A percentile compares a stretch with the other conserved stretches of the same genome.
Evolutionary conservation across 2,113 vertebrate species (phyloP).

Genomic region (Phylloscopus whistleri): DNA sequence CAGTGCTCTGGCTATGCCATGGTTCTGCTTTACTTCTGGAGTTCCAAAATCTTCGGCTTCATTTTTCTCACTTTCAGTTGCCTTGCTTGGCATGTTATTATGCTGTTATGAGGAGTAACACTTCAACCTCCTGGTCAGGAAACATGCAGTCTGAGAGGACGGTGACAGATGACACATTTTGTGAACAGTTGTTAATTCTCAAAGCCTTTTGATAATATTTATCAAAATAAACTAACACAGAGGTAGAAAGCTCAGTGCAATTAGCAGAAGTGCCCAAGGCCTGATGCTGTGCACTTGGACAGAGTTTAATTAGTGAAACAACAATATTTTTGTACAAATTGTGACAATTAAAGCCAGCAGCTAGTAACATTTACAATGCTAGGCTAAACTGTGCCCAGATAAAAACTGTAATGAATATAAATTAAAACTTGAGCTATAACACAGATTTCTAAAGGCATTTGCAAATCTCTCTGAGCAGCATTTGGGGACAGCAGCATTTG

Average conservation of each 20-base stretch:
- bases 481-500: neutral
- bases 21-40: neutral
- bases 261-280: neutral
- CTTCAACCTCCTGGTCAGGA: neutral
- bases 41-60: neutral
- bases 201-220: slow-evolving; percentile 6
- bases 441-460: neutral
- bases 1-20: neutral
- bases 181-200: neutral
- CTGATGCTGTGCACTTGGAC: neutral
- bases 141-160: neutral
- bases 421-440: neutral
- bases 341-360: slow-evolving; percentile 11
- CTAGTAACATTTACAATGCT: neutral
- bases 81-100: neutral
- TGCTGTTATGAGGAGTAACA: neutral
- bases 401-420: neutral
- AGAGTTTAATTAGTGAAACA: neutral
- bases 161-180: neutral
- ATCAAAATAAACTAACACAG: neutral
- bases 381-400: neutral
- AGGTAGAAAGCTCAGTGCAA: slow-evolving; percentile 17
- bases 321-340: neutral
- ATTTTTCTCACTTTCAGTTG: neutral
- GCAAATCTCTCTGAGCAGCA: neutral